These are phyloP conservation scores for Drosophila colorata DNA, from an alignment of 2,888 invertebrate genomes.

Conservation along the genomic window DNA sequence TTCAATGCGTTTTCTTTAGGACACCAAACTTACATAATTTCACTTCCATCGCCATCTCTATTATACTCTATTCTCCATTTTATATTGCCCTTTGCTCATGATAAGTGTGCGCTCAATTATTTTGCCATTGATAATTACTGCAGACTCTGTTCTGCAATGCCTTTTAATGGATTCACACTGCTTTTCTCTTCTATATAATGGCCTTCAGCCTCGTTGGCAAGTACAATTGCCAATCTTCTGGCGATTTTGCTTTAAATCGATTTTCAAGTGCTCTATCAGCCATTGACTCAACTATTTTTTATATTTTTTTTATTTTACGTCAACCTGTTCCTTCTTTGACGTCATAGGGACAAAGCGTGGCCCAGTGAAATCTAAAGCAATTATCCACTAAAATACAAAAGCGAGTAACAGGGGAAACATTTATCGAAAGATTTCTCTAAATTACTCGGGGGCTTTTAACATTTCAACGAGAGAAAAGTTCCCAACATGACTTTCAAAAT, in stretches of 20 bases:
- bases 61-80: slow-evolving; percentile 7
- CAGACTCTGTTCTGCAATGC: slow-evolving; percentile 18
- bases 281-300: slow-evolving; percentile 3
- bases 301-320: neutral
- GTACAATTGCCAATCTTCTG: slow-evolving; percentile 37
- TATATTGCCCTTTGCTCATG: slow-evolving; percentile 29
- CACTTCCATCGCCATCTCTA: no score
- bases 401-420: neutral
- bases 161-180: slow-evolving; percentile 34
- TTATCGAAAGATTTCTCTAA: neutral
- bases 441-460: neutral
- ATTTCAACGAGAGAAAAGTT: neutral
- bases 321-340: neutral
- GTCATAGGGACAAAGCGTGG: neutral
- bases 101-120: slow-evolving; percentile 58
- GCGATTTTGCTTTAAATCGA: slow-evolving; percentile 45
- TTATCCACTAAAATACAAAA: neutral
- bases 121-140: slow-evolving; percentile 68
- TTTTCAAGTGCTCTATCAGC: slow-evolving; percentile 27
- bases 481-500: neutral
- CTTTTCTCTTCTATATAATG: slow-evolving; percentile 23
- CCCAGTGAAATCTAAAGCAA: neutral
- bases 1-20: slow-evolving; percentile 17
- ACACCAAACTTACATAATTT: no score
- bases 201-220: slow-evolving; percentile 42